phyloP scores from a whole-genome alignment of 2,888 invertebrate species.

The Aspidapion aeneum region DNA sequence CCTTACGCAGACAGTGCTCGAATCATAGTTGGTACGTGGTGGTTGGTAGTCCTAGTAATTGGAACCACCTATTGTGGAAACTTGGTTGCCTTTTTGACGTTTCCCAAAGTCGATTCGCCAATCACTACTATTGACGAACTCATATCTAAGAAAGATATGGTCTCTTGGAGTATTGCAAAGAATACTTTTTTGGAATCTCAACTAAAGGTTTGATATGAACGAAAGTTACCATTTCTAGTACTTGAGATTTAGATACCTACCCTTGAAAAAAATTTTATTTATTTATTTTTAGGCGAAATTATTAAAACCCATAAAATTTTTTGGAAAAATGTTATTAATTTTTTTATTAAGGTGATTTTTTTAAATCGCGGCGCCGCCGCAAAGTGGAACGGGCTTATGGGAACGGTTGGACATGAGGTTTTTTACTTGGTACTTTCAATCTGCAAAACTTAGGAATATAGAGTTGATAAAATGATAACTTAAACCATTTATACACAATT shows the following conservation, averaged over 20 bases:
- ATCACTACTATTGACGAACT: constrained; percentile 67
- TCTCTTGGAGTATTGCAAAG: constrained; percentile 74
- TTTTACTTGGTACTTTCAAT: too few species aligned
- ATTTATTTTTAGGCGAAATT: not conserved
- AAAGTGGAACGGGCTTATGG: too few species aligned
- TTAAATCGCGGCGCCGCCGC: too few species aligned
- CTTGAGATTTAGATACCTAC: not conserved
- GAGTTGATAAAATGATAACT: too few species aligned
- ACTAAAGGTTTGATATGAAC: constrained; percentile 48
- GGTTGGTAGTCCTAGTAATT: constrained; percentile 84
- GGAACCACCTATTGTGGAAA: constrained; percentile 92
- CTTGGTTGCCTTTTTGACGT: constrained; percentile 88
- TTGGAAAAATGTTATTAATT: constrained; percentile 3
- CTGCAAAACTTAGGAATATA: too few species aligned
- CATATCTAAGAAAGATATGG: constrained; percentile 52
- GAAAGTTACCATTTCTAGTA: constrained; percentile 6
- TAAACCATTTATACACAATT: too few species aligned
- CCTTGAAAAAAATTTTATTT: not conserved
- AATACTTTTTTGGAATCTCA: constrained; percentile 72
- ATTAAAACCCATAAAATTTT: constrained; percentile 2
- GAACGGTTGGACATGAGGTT: too few species aligned
- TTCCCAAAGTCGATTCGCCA: constrained; percentile 76
- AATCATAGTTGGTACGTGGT: constrained; percentile 85
- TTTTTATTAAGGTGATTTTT: too few species aligned
- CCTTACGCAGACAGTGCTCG: constrained; percentile 85